Evolutionary conservation across 30 jellyfish, hydroid and myxozoan species (phyloP).

Genomic region (Pelagia noctiluca): DNA sequence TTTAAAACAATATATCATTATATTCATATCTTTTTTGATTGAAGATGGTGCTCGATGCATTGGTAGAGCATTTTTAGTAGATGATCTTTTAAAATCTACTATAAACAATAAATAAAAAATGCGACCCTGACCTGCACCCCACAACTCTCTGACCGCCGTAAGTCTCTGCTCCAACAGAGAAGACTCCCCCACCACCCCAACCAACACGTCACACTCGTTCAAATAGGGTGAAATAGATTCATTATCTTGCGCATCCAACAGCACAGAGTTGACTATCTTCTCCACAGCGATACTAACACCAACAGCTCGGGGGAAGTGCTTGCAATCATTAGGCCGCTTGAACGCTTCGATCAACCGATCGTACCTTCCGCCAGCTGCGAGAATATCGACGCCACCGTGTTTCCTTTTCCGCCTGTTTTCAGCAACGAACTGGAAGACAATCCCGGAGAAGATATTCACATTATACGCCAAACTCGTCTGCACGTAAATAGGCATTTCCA

Average conservation of each 20-base stretch:
- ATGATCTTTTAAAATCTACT: too few species aligned
- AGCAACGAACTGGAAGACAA: constrained; percentile 86
- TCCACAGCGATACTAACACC: constrained; percentile 92
- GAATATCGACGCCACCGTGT: constrained; percentile 84
- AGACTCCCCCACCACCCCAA: constrained; percentile 68
- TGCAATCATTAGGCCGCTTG: constrained; percentile 59
- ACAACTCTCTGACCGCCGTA: constrained; percentile 65
- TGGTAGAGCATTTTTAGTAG: too few species aligned
- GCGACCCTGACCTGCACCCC: constrained; percentile 71
- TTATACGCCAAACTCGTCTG: constrained; percentile 72
- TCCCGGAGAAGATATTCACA: constrained; percentile 74
- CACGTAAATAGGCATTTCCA: constrained; percentile 58
- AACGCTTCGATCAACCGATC: constrained; percentile 67
- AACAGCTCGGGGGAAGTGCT: constrained; percentile 74
- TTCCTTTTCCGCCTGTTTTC: constrained; percentile 72
- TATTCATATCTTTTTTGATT: too few species aligned
- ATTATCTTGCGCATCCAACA: constrained; percentile 33
- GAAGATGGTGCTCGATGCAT: too few species aligned
- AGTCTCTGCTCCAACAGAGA: constrained; percentile 50
- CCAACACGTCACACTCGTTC: constrained; percentile 62
- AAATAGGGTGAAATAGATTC: constrained; percentile 47
- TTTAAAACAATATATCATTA: too few species aligned
- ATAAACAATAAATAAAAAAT: too few species aligned
- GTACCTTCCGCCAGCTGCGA: constrained; percentile 95
- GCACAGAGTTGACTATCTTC: constrained; percentile 62